Conservation (phyloP, 2,113 vertebrate genomes). For the Strigops habroptila region DNA sequence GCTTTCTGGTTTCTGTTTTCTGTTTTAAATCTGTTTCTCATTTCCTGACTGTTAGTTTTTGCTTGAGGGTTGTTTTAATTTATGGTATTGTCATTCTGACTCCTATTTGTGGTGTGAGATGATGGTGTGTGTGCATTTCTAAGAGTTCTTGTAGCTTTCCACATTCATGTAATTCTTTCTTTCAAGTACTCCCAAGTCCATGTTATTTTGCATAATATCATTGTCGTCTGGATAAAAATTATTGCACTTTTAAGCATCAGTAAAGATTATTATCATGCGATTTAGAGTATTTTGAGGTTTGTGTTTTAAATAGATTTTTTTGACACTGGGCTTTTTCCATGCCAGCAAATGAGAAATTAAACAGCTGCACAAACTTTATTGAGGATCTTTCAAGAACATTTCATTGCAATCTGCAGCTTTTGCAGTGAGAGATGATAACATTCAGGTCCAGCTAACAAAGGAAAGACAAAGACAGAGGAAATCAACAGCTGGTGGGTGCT, state of each 20-base stretch:
- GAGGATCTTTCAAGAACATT: not conserved
- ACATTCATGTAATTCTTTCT: constrained; percentile 29
- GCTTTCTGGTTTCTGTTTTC: constrained; percentile 60
- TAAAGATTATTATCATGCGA: not conserved
- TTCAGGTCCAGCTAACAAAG: not conserved
- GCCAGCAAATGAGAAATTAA: constrained; percentile 13
- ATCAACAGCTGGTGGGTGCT: not conserved
- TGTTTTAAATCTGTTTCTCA: constrained; percentile 57
- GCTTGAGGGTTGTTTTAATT: constrained; percentile 53
- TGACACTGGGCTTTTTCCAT: not conserved
- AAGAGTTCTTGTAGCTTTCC: constrained; percentile 16
- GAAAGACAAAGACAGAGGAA: not conserved
- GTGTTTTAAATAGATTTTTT: not conserved
- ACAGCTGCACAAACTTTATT: not conserved
- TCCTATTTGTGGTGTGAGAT: constrained; percentile 45
- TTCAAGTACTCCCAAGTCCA: constrained; percentile 27
- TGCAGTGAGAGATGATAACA: not conserved
- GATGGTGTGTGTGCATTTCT: constrained; percentile 16
- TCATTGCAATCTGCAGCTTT: not conserved
- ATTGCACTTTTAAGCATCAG: not conserved
- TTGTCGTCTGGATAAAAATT: constrained; percentile 16
- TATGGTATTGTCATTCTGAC: constrained; percentile 50
- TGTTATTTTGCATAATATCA: constrained; percentile 31
- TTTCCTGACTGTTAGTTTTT: constrained; percentile 58
- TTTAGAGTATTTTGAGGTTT: not conserved